Conservation (phyloP, 2,797 vertebrate genomes). For the Valencia hispanica region DNA sequence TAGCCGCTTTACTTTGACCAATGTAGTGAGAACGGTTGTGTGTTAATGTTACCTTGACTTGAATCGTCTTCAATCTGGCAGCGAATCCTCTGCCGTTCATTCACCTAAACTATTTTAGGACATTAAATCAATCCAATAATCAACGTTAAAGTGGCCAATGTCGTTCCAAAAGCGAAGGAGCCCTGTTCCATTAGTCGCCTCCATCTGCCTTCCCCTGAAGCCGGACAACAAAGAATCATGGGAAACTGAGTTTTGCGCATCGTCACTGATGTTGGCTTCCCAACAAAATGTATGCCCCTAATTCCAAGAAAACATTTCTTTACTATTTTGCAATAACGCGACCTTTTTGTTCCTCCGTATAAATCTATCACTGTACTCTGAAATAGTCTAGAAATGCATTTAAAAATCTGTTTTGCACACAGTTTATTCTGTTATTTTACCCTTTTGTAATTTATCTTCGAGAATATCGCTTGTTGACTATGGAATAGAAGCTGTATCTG, state of each 20-base stretch:
- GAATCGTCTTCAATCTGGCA: neutral
- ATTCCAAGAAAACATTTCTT: neutral
- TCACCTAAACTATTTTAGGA: neutral
- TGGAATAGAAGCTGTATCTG: neutral
- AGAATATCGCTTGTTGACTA: neutral
- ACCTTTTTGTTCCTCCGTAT: neutral
- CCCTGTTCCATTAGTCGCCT: slow-evolving; percentile 70
- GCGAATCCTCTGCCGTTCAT: slow-evolving; percentile 3
- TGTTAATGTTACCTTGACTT: slow-evolving; percentile 47
- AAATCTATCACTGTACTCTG: neutral
- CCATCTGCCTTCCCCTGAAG: slow-evolving; percentile 76
- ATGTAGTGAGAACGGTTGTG: neutral
- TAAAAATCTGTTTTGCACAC: neutral
- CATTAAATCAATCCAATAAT: slow-evolving; percentile 7
- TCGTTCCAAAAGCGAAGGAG: slow-evolving; percentile 64
- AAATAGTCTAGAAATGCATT: neutral
- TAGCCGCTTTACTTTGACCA: slow-evolving; percentile 29
- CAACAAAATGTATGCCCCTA: neutral
- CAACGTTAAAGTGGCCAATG: slow-evolving; percentile 17
- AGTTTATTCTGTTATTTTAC: neutral
- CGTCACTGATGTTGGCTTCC: neutral
- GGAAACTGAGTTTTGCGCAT: slow-evolving; percentile 54
- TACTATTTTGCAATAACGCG: neutral
- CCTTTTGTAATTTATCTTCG: neutral
- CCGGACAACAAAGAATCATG: slow-evolving; percentile 58